phyloP scores from a whole-genome alignment of 2,113 vertebrate species.

The Apaloderma vittatum region DNA sequence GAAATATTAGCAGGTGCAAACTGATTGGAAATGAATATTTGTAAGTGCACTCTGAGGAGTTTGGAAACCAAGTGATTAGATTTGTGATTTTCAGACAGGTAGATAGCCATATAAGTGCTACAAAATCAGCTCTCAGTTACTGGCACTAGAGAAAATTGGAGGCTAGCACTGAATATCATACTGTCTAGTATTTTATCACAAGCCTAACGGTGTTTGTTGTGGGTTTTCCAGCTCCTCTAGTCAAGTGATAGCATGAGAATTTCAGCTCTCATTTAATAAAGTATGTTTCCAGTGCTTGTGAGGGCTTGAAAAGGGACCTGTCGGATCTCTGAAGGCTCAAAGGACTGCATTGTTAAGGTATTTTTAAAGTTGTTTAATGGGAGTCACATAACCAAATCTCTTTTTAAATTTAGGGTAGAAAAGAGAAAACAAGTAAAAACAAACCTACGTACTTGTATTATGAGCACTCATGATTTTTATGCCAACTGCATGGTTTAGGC shows the following conservation, averaged over 20 bases:
- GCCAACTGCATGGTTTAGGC: neutral
- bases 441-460: neutral
- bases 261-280: slow-evolving; percentile 38
- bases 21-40: slow-evolving; percentile 62
- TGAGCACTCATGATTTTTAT: neutral
- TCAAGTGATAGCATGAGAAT: slow-evolving; percentile 16
- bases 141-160: slow-evolving; percentile 29
- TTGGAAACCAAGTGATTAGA: slow-evolving; percentile 23
- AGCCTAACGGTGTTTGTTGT: neutral
- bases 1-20: slow-evolving; percentile 68
- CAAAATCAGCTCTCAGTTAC: slow-evolving; percentile 9
- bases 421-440: slow-evolving; percentile 36
- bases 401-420: slow-evolving; percentile 15
- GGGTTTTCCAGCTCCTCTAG: neutral
- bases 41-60: slow-evolving; percentile 31
- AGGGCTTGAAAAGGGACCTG: neutral
- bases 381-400: slow-evolving; percentile 27
- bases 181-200: slow-evolving; percentile 29
- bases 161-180: neutral
- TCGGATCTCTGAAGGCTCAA: neutral
- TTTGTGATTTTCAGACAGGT: slow-evolving; percentile 57
- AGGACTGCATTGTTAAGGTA: neutral
- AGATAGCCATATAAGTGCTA: neutral
- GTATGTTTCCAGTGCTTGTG: neutral
- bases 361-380: slow-evolving; percentile 14